Evolutionary conservation across 2,113 vertebrate species (phyloP), one percentile per base, ranked within the genome.

Genomic region (Pagrus major): DNA sequence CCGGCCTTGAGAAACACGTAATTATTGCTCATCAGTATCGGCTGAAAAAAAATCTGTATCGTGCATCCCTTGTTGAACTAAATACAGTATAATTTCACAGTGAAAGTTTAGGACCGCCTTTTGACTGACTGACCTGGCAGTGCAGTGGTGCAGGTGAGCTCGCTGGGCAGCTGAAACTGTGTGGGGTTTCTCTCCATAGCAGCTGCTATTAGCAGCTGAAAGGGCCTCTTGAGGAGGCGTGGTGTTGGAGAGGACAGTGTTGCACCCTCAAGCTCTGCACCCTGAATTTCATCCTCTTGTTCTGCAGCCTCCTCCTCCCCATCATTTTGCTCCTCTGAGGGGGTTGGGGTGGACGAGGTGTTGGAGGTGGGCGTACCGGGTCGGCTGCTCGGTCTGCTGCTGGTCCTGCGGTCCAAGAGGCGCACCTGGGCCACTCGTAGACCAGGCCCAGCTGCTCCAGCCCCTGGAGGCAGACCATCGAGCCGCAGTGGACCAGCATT

Each of bases 111-210:
- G 21, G 10, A 29, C 23, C 1, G 5, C 3, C 16, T 42, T 16
- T 0, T 44, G 31, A 9, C 3, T 3, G 33, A 83, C 85, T 77
- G 67, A 92, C 98, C 98, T 96, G 98, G 98, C 92, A 99, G 96
- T 91, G 98, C 97, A 71, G 97, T 98, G 89, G 97, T 99, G 94
- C 97, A 99, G 74, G 97, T 98, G 89, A 99, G 96, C 91, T 99
- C 98, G 39, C 96, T 98, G 86, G 97, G 98, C 89, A 99, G 93
- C 94, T 99, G 98, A 93, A 99, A 99, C 87, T 99, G 98, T 20
- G 97, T 98, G 58, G 98, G 98, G 90, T 99, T 99, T 89, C 97
- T 95, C 92, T 99, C 97, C 97, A 99, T 98, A 70, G 98, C 98
- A 4, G 97, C 98, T 51, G 97, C 97, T 70, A 99, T 98, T 60